Evolutionary conservation across 1,140 invertebrate genomes (phyloP), one percentile per base, ranked within the genome.

Genomic region (Ceratoteleas bidentatus): DNA sequence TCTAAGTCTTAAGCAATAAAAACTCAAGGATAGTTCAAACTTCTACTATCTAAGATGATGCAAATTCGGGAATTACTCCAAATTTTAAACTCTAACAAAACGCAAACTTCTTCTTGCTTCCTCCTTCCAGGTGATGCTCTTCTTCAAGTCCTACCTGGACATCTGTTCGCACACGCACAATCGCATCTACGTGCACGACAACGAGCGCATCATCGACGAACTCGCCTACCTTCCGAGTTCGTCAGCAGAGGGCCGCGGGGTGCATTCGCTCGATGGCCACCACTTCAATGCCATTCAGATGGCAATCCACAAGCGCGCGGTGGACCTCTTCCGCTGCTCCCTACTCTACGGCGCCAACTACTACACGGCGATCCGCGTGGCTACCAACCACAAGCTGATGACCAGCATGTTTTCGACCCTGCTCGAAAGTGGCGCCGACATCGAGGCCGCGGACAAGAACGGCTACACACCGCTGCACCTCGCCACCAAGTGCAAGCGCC

Each of bases 261-360:
- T 62, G 6, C 24, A 47, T 0, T 38, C 57, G 5, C 14, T 53
- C 2, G 65, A 56, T 11, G 14, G 14, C 1, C 58, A 69, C 14
- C 56, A 69, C 10, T 77, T 69, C 40, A 77, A 62, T 14, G 64
- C 74, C 0, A 77, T 69, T 11, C 74, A 77, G 2, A 62, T 77
- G 50, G 64, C 74, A 0, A 43, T 77, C 6, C 74, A 77, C 6
- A 77, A 77, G n/a, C 56, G 74, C 0, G 65, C 75, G 0, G 47
- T 70, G 0, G 66, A 70, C 34, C 11, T 78, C 0, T 70, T 62
- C 13, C 64, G 58, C 0, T 78, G 65, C 36, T 64, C 38, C 6
- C 13, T 70, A 0, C 13, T 70, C 0, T 78, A 78, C n/a, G 73
- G 73, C 3, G 40, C 64, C 3, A 40, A 8, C 13, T 9, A 34